Base-by-base conservation (phyloP, 2,888 invertebrate species). In the Hartigia nigra region DNA sequence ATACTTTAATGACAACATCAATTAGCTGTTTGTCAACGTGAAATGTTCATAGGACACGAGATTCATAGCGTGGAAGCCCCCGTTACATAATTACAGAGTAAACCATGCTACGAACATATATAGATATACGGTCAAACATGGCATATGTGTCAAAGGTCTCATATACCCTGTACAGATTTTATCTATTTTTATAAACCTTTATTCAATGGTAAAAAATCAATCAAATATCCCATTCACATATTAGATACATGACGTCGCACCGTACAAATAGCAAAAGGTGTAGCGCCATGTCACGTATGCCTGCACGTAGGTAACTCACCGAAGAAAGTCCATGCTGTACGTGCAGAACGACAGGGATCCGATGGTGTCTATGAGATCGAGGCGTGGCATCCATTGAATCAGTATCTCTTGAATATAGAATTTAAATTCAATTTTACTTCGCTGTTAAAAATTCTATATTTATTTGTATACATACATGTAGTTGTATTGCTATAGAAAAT, bases 341-440 rank as follows among this genome's bases (percentile, higher is more conserved):
- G 86, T 86, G 86, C 84, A 79, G 80, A 84, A 78, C 78, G 81
- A 84, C 82, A 80, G 23, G 83, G 72, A 74, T 77, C 79, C 84
- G 77, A 86, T 84, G 82, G 82, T 82, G 80, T 31, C 32, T 31
- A 31, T 72, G 12, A 23, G 55, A 55, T 78, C 77, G 76, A 84
- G 83, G 83, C 83, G 85, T 82, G 83, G 83, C 82, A n/a, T n/a
- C n/a, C n/a, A n/a, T n/a, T n/a, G n/a, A 81, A 80, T 83, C 81
- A 82, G 80, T 55, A 23, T 9, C 14, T 0, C 9, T 2, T 55
- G 2, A 23, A 23, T 23, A 32, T 23, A 34, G 75, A 75, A 36
- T 75, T 75, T n/a, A 75, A 35, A 23, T 31, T 2, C 37, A 34
- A 12, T 23, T 36, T 75, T 75, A 36, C 36, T 36, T 75, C 31